Conservation (phyloP, 1,140 invertebrate genomes). For the Trichomalopsis sarcophagae region DNA sequence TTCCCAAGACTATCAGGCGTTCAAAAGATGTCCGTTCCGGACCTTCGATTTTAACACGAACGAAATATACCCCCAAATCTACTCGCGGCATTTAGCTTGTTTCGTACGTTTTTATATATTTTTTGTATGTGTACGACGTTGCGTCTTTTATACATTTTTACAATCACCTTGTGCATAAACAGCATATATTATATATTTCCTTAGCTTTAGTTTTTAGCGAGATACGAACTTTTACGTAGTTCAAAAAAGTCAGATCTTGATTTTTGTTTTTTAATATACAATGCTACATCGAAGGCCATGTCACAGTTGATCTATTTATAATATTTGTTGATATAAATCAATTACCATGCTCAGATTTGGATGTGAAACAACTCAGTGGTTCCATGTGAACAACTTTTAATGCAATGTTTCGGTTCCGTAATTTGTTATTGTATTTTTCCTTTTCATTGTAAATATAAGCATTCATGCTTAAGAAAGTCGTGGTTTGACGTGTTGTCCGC, state of each 20-base stretch:
- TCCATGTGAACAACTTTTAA: not conserved
- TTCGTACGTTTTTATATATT: slow-evolving; percentile 57
- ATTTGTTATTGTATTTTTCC: not conserved
- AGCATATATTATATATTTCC: slow-evolving; percentile 32
- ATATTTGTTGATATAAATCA: not conserved
- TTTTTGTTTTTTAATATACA: slow-evolving; percentile 16
- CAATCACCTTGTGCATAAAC: slow-evolving; percentile 50
- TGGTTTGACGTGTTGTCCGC: not conserved
- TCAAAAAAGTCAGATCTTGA: slow-evolving; percentile 4
- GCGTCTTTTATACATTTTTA: slow-evolving; percentile 65
- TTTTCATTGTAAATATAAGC: slow-evolving; percentile 43
- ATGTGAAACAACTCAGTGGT: not conserved
- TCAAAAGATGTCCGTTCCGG: slow-evolving; percentile 32
- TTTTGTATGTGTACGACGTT: slow-evolving; percentile 54
- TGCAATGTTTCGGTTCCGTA: not conserved
- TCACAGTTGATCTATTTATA: not conserved
- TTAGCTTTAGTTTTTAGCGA: slow-evolving; percentile 56
- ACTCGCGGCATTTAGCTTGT: slow-evolving; percentile 54
- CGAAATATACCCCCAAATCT: slow-evolving; percentile 35
- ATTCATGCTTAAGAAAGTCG: slow-evolving; percentile 8
- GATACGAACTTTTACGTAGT: slow-evolving; percentile 20
- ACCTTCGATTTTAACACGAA: slow-evolving; percentile 25
- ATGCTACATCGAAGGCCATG: slow-evolving; percentile 48
- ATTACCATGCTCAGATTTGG: too few species aligned
- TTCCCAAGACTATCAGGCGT: slow-evolving; percentile 13